A percentile compares a stretch with the other conserved stretches of the same genome.
phyloP scores from a whole-genome alignment of 2,113 vertebrate species.

The Neofelis nebulosa region DNA sequence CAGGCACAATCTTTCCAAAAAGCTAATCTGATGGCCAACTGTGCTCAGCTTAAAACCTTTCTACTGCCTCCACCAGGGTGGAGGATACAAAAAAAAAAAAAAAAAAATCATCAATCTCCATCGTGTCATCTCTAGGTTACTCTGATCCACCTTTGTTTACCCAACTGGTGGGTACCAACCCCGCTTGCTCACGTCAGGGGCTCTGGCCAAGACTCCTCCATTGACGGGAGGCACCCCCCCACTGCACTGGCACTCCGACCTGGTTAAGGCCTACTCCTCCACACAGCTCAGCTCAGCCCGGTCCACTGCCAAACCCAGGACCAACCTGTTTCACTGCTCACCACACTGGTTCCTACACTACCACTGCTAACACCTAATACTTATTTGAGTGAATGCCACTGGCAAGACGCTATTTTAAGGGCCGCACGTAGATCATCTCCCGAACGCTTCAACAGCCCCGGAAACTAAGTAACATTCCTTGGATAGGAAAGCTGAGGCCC shows the following conservation, averaged over 20 bases:
- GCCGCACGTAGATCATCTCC: neutral
- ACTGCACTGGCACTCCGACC: neutral
- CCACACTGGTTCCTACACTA: neutral
- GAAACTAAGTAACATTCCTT: neutral
- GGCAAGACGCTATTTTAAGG: neutral
- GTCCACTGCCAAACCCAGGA: neutral
- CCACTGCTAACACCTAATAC: neutral
- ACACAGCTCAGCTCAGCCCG: neutral
- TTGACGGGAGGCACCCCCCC: too few species aligned
- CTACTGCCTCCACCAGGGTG: neutral
- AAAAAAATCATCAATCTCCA: neutral
- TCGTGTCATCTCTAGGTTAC: neutral
- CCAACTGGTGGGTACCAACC: neutral
- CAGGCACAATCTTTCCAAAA: neutral
- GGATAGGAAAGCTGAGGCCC: neutral
- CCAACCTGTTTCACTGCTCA: neutral
- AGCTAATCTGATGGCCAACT: neutral
- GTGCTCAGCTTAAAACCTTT: neutral
- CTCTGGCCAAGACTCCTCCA: neutral
- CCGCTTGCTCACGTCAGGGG: neutral
- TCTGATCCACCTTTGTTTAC: neutral
- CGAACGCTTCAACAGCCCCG: neutral
- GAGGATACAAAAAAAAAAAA: neutral
- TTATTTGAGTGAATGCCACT: accelerated
- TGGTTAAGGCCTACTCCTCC: neutral